A percentile compares a stretch with the other conserved stretches of the same genome.
phyloP scores from a whole-genome alignment of 2,797 vertebrate genomes.

The Lacerta agilis region DNA sequence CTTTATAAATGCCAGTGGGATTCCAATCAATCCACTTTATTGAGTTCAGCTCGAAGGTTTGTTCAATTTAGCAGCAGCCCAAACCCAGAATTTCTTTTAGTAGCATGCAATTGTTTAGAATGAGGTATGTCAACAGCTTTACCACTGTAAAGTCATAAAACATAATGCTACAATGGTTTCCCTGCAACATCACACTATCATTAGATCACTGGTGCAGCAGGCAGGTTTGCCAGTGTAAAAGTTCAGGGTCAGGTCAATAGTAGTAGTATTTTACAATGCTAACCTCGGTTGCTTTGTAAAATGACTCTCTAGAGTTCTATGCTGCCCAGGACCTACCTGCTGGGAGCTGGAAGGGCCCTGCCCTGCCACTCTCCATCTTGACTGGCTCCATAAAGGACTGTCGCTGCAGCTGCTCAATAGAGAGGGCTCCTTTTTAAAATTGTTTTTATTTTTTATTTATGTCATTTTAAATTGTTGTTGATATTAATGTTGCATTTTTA shows the following conservation, averaged over 20 bases:
- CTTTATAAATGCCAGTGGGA: constrained; percentile 22
- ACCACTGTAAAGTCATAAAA: constrained; percentile 7
- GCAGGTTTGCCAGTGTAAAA: constrained; percentile 4
- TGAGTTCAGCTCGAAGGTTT: constrained; percentile 15
- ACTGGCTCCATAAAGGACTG: too few relatives aligned
- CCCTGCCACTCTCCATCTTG: too few relatives aligned
- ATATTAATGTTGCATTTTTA: too few relatives aligned
- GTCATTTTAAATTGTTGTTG: too few relatives aligned
- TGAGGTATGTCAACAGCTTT: not conserved
- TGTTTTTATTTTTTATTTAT: too few relatives aligned
- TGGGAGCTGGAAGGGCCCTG: too few relatives aligned
- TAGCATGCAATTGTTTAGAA: constrained; percentile 15
- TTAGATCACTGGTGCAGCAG: not conserved
- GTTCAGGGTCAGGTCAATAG: not conserved
- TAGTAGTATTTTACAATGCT: not conserved
- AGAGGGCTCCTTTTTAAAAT: too few relatives aligned
- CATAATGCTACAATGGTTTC: constrained; percentile 11
- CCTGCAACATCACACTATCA: not conserved
- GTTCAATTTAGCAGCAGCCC: constrained; percentile 22
- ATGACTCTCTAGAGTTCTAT: not conserved
- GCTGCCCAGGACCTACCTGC: too few relatives aligned
- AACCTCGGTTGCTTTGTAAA: not conserved
- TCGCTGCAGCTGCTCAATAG: too few relatives aligned
- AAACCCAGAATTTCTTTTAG: constrained; percentile 2
- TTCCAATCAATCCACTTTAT: constrained; percentile 36